phyloP scores from a whole-genome alignment of 2,113 vertebrate genomes.

The Hipposideros armiger region DNA sequence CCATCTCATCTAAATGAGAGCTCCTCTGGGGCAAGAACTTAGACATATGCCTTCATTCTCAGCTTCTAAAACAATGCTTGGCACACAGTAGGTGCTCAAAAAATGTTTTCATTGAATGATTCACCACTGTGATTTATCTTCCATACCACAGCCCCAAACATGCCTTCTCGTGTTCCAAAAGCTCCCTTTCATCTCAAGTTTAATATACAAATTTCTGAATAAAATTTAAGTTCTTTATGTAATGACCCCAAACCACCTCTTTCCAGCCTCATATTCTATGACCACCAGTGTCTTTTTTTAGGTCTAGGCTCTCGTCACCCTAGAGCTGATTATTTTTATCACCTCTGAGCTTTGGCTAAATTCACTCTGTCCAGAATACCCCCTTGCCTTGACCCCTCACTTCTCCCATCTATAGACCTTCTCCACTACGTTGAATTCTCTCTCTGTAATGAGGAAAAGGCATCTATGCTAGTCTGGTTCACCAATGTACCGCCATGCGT shows the following conservation, averaged over 20 bases:
- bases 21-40: not conserved
- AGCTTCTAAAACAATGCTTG: not conserved
- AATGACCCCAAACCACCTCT: constrained; percentile 10
- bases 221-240: constrained; percentile 48
- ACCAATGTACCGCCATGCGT: not conserved
- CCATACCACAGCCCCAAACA: not conserved
- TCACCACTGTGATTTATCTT: not conserved
- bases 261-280: not conserved
- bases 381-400: not conserved
- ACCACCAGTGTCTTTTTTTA: not conserved
- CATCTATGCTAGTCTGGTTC: not conserved
- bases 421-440: not conserved
- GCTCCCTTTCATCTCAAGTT: constrained; percentile 9
- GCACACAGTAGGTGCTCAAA: not conserved
- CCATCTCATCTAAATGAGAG: not conserved
- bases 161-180: not conserved
- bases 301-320: not conserved
- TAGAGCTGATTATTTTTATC: not conserved
- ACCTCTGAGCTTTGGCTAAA: not conserved
- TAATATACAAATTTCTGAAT: not conserved
- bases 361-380: not conserved
- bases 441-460: not conserved
- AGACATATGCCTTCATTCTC: not conserved
- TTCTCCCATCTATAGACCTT: not conserved
- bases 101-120: not conserved